Percentiles rank a stretch among this genome's conserved stretches.
These are phyloP conservation scores for Theonella swinhoei DNA, from an alignment of 37 sponge, comb jelly and placozoan genomes.

Conservation along the genomic window DNA sequence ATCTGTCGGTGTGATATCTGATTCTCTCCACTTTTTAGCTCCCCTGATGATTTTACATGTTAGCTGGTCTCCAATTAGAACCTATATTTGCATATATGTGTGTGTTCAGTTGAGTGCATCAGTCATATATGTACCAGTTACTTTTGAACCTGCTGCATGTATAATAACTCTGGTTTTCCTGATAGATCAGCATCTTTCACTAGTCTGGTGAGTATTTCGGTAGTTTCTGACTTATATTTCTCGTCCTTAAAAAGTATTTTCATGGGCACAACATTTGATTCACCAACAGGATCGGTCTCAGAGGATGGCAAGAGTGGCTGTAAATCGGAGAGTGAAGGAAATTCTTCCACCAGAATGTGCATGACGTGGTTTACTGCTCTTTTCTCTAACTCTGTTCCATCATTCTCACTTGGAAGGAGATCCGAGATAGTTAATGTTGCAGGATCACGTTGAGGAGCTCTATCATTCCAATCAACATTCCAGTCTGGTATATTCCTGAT, in stretches of 20 bases:
- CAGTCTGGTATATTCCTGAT: slow-evolving; percentile 13
- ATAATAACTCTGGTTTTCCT: slow-evolving; percentile 2
- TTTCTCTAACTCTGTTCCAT: background rate
- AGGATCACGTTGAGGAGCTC: background rate
- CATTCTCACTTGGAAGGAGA: background rate
- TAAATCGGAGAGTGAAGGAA: background rate
- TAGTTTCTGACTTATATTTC: background rate
- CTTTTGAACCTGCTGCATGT: too few relatives aligned
- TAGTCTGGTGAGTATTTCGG: background rate
- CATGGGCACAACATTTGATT: slow-evolving; percentile 7
- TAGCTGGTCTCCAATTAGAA: slow-evolving; percentile 40
- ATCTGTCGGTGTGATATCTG: background rate
- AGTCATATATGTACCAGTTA: too few relatives aligned
- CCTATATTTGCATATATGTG: too few relatives aligned
- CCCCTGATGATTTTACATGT: too few relatives aligned
- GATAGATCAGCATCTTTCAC: background rate
- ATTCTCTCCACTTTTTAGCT: background rate
- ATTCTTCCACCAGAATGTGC: background rate
- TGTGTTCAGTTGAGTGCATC: too few relatives aligned
- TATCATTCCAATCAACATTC: slow-evolving; percentile 8
- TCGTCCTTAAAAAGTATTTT: background rate
- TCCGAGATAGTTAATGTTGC: background rate
- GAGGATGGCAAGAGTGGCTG: background rate
- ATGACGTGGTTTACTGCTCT: background rate
- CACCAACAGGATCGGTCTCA: background rate